Conservation (phyloP, 2,113 vertebrate genomes). For the Dicaeum eximium region DNA sequence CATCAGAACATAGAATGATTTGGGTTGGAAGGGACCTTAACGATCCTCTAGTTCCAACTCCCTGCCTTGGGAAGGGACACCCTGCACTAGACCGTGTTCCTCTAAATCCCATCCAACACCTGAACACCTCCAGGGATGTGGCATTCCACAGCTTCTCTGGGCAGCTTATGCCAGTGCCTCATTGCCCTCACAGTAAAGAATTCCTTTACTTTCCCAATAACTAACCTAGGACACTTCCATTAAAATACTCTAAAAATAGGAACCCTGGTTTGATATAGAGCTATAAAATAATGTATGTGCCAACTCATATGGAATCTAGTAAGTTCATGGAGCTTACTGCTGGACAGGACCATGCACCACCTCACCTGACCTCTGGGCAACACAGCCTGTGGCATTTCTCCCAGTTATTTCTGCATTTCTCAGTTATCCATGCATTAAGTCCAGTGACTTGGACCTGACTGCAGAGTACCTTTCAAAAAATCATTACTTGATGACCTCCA, state of each 20-base stretch:
- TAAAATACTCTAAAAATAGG: background rate
- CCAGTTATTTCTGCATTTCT: background rate
- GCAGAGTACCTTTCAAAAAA: background rate
- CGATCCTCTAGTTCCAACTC: background rate
- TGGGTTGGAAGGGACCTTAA: background rate
- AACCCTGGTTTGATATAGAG: background rate
- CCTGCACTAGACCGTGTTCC: background rate
- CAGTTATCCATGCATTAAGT: background rate
- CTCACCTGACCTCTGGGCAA: background rate
- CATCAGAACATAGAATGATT: background rate
- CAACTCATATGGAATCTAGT: background rate
- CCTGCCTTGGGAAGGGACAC: background rate
- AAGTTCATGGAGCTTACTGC: background rate
- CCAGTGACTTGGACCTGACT: background rate
- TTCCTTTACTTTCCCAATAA: background rate
- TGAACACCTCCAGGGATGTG: background rate
- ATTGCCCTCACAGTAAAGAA: background rate
- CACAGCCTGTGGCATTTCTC: background rate
- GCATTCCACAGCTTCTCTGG: background rate
- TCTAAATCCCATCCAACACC: background rate
- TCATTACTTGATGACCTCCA: background rate
- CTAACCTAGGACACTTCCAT: background rate
- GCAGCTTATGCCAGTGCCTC: background rate
- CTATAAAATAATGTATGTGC: background rate
- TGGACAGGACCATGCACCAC: fast-evolving